phyloP scores from a whole-genome alignment of 2,888 invertebrate genomes.

The Lapara coniferarum region DNA sequence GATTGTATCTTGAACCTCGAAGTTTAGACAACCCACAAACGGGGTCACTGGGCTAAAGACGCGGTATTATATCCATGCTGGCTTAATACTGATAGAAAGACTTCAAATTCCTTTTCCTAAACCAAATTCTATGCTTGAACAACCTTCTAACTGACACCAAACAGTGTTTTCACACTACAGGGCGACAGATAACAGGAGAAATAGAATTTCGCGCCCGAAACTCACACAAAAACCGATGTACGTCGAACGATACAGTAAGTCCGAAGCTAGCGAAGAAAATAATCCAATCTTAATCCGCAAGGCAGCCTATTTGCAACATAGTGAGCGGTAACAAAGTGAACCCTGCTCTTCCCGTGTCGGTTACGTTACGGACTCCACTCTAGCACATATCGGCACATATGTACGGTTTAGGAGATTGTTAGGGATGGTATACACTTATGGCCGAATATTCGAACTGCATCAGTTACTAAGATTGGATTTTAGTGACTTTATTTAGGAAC shows the following conservation, averaged over 20 bases:
- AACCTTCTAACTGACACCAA: too few relatives aligned
- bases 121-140: too few relatives aligned
- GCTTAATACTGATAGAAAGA: too few relatives aligned
- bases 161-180: not conserved
- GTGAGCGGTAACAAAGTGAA: constrained; percentile 8
- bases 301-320: constrained; percentile 6
- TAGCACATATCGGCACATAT: constrained; percentile 15
- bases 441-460: not conserved
- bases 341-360: constrained; percentile 12
- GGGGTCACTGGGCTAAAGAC: too few relatives aligned
- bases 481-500: too few relatives aligned
- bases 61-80: too few relatives aligned
- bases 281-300: constrained; percentile 2
- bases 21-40: too few relatives aligned
- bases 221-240: not conserved
- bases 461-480: too few relatives aligned
- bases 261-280: too few relatives aligned
- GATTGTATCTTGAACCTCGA: too few relatives aligned
- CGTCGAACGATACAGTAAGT: not conserved
- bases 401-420: not conserved
- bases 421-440: not conserved
- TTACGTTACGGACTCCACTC: constrained; percentile 7
- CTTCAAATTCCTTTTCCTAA: too few relatives aligned
- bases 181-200: not conserved
- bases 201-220: not conserved